Conservation (phyloP, 1,140 invertebrate species). For the Nomia melanderi region DNA sequence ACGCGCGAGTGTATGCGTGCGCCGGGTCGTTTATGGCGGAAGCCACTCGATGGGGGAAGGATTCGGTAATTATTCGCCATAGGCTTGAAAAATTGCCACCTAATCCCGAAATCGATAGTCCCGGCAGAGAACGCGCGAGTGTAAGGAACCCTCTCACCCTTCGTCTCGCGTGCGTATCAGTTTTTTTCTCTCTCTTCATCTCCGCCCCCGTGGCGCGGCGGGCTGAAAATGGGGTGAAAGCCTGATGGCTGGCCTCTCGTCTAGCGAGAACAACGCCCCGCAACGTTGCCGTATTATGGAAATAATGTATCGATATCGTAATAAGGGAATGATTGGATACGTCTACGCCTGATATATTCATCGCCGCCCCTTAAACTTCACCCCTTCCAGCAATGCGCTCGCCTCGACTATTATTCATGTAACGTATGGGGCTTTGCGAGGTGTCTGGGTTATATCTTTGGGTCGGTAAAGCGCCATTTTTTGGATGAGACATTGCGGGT, state of each 20-base stretch:
- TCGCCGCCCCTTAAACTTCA: conserved; percentile 55
- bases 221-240: conserved; percentile 11
- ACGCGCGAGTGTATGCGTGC: conserved; percentile 3
- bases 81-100: conserved; percentile 79
- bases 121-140: conserved; percentile 52
- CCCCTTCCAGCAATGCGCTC: conserved; percentile 29
- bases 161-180: conserved; percentile 48
- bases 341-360: conserved; percentile 69
- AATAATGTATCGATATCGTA: conserved; percentile 79
- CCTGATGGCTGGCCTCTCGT: not conserved
- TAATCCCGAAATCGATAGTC: conserved; percentile 76
- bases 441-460: conserved; percentile 71
- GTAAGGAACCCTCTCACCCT: conserved; percentile 54
- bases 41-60: conserved; percentile 59
- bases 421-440: conserved; percentile 68
- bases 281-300: conserved; percentile 62
- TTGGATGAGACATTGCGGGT: conserved; percentile 60
- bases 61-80: conserved; percentile 76
- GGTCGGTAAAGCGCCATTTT: conserved; percentile 25
- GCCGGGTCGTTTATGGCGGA: conserved; percentile 53
- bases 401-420: conserved; percentile 60
- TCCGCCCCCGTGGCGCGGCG: not conserved
- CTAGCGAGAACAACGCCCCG: conserved; percentile 2
- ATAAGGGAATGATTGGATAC: conserved; percentile 79
- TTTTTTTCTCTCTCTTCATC: conserved; percentile 38